Base-by-base conservation (phyloP, 2,113 vertebrate species). In the Physeter macrocephalus region DNA sequence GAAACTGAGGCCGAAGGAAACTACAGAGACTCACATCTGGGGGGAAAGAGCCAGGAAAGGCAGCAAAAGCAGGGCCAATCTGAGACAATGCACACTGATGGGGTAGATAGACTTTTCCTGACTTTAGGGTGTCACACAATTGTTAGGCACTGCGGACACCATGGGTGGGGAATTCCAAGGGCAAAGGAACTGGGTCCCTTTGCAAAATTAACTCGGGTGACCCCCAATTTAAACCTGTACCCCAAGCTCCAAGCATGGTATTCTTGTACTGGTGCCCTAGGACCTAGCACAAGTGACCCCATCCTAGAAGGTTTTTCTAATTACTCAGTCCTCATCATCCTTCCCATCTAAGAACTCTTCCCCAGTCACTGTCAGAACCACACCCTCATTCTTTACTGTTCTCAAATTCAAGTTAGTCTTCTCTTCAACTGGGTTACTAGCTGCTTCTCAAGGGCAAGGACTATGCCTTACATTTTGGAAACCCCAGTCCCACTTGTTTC, bases 391-490 rank as follows among this genome's bases (percentile, higher is more conserved):
- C 77, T 64, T 82, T 8, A 21, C 20, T n/a, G 10, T 67, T 82
- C 43, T 67, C 62, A 83, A 10, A 39, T 64, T 80, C 29, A 1
- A 21, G 12, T n/a, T n/a, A n/a, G n/a, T n/a, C n/a, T 67, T 82
- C 43, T 67, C 62, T n/a, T n/a, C 36, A 21, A 1, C 67, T 52
- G 20, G 77, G 85, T 88, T 7, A 54, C 41, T 54, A 81, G 27
- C 34, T 31, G 49, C 43, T 89, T 78, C 31, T 77, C 75, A 34
- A 81, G 31, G 46, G 9, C 74, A 87, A 39, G 27, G 62, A 88
- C 41, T 9, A 1, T 59, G 74, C 67, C 86, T 78, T 54, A 46
- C 93, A 71, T 94, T 81, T 95, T 94, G 62, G 69, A 94, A 96
- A 93, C 39, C 57, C 77, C 89, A 75, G 34, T 46, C 41, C 93